Conservation (phyloP, 2,113 vertebrate genomes). For the Melanerpes aurifrons region DNA sequence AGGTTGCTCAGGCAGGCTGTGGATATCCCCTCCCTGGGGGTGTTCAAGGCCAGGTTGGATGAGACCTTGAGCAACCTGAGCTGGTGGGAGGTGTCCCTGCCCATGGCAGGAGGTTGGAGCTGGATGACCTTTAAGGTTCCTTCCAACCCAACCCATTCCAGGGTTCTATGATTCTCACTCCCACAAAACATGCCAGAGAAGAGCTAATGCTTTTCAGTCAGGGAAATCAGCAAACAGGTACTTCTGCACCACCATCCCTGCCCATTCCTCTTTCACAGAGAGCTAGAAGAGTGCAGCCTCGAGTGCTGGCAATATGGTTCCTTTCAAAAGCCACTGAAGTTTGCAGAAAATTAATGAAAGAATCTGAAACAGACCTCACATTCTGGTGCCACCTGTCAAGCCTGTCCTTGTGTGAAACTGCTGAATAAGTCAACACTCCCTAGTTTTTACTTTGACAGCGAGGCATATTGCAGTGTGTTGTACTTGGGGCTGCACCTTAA, state of each 20-base stretch:
- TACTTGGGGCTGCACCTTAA: slow-evolving; percentile 39
- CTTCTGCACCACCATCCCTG: neutral
- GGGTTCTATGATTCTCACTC: neutral
- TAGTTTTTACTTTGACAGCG: slow-evolving; percentile 48
- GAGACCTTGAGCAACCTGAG: too few species aligned
- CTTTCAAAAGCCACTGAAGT: slow-evolving; percentile 64
- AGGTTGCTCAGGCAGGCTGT: too few species aligned
- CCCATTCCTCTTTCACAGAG: neutral
- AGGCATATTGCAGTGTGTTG: slow-evolving; percentile 52
- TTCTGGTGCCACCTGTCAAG: slow-evolving; percentile 69
- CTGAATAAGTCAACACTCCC: slow-evolving; percentile 64
- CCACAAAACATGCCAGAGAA: neutral
- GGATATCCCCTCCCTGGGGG: too few species aligned
- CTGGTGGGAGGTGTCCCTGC: too few species aligned
- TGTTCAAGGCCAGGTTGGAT: too few species aligned
- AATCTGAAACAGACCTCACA: slow-evolving; percentile 63
- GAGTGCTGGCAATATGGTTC: slow-evolving; percentile 44
- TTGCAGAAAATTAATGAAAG: slow-evolving; percentile 67
- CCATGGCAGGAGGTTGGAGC: too few species aligned
- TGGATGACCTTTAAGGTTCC: too few species aligned
- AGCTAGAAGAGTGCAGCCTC: slow-evolving; percentile 2
- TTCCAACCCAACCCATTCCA: too few species aligned
- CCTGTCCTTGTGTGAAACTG: slow-evolving; percentile 67
- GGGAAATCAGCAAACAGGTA: neutral
- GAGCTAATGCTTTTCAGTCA: neutral